A percentile compares a stretch with the other conserved stretches of the same genome.
Evolutionary conservation across 2,888 invertebrate species (phyloP).

Genomic region (Hanleya hanleyi): DNA sequence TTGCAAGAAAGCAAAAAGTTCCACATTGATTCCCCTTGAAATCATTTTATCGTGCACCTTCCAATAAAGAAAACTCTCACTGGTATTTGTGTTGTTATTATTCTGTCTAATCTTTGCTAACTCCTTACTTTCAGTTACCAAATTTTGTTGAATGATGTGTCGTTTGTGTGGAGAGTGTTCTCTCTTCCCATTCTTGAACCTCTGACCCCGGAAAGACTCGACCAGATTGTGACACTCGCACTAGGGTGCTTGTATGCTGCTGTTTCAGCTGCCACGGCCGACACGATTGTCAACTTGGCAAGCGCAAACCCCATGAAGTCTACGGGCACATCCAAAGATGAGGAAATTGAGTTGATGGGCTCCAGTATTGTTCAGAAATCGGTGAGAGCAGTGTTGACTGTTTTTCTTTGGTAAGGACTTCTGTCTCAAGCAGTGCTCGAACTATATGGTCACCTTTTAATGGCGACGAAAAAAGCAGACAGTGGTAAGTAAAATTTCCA

Average conservation of each 20-base stretch:
- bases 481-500: no score
- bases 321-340: constrained; percentile 79
- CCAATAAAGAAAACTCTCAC: no score
- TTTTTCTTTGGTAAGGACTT: neutral
- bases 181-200: constrained; percentile 92
- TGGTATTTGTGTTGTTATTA: no score
- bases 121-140: constrained; percentile 79
- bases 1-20: no score
- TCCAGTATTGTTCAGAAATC: constrained; percentile 90
- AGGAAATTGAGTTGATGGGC: constrained; percentile 86
- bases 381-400: constrained; percentile 61
- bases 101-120: no score
- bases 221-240: constrained; percentile 86
- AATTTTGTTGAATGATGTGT: constrained; percentile 87
- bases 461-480: no score
- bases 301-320: constrained; percentile 51
- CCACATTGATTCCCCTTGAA: no score
- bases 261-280: constrained; percentile 73
- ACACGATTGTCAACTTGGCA: constrained; percentile 68
- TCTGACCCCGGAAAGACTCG: constrained; percentile 86
- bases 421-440: no score
- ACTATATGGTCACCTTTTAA: no score
- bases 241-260: constrained; percentile 85
- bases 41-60: no score
- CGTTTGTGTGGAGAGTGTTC: constrained; percentile 86